Base-by-base conservation (phyloP, 1,140 invertebrate species). In the Bactericera cockerelli region DNA sequence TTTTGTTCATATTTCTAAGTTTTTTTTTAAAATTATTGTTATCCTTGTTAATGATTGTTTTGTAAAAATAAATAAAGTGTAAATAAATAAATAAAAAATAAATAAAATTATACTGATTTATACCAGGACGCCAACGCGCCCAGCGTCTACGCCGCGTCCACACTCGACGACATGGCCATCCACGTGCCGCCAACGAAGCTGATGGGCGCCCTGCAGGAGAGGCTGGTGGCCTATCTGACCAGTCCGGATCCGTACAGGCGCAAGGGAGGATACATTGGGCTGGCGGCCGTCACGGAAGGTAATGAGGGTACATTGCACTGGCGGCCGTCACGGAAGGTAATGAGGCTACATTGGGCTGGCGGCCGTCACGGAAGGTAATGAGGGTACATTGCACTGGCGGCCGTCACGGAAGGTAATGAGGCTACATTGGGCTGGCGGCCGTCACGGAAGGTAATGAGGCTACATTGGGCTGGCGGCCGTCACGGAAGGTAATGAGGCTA, bases 231-330 rank as follows among this genome's bases (percentile, higher is more conserved):
- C n/a, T 49, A 49, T 6, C 64, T 87, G 19, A 70, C 76, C 60
- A 76, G 75, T 14, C 68, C 68, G 1, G 74, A 85, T 63, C 68
- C 77, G 8, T 76, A 79, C 56, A 72, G 72, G 0, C 78, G 82
- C 57, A 83, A 83, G 66, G 86, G 82, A 11, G 80, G 81, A 1
- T 89, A 82, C 68, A 68, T 88, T n/a, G 74, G 81, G 11, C 74
- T 89, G 64, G 86, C 84, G 25, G 80, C 89, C 31, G 71, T 87
- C 55, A 81, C 83, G 8, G 87, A 91, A 72, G 87, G 87, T 1
- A 89, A 86, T 70, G 76, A 84, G 4, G 4, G 28, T 13, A 31
- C 4, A 31, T 31, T 31, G n/a, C n/a, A n/a, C n/a, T 31, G 28
- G 28, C 28, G 28, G 28, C 28, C 31, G 71, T 87, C 55, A 81